Conservation (phyloP, 2,113 vertebrate genomes). For the Passer montanus region DNA sequence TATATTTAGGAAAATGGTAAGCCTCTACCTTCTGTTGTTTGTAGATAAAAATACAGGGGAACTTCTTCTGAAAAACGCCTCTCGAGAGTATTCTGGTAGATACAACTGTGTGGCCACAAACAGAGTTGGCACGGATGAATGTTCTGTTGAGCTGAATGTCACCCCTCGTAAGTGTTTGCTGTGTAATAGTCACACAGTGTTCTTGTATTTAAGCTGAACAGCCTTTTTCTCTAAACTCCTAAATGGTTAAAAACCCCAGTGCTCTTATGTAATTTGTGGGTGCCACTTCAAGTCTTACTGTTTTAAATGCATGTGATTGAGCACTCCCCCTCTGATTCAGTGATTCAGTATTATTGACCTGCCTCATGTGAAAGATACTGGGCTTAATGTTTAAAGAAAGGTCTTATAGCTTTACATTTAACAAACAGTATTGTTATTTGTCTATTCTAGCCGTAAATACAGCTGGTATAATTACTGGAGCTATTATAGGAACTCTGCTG, state of each 20-base stretch:
- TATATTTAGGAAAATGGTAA: background rate
- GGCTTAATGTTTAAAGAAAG: background rate
- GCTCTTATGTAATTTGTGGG: background rate
- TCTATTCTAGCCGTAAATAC: constrained; percentile 84
- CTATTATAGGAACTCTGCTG: constrained; percentile 84
- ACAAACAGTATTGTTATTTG: background rate
- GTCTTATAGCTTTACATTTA: background rate
- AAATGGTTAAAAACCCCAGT: background rate
- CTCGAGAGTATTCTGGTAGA: constrained; percentile 80
- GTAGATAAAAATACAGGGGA: constrained; percentile 82
- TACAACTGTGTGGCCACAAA: constrained; percentile 86
- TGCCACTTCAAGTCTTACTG: background rate
- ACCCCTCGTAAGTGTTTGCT: constrained; percentile 85
- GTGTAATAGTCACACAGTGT: background rate
- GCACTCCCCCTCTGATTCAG: background rate
- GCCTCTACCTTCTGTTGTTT: background rate
- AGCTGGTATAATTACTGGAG: constrained; percentile 83
- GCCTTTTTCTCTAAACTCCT: background rate
- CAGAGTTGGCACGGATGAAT: constrained; percentile 86
- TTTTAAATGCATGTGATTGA: background rate
- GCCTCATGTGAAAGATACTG: background rate
- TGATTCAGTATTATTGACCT: background rate
- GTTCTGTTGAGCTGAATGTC: constrained; percentile 80
- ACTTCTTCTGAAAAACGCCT: constrained; percentile 86
- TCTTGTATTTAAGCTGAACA: background rate